These are phyloP conservation scores for Eudemis profundana DNA, from an alignment of 2,888 invertebrate genomes.

Conservation along the genomic window DNA sequence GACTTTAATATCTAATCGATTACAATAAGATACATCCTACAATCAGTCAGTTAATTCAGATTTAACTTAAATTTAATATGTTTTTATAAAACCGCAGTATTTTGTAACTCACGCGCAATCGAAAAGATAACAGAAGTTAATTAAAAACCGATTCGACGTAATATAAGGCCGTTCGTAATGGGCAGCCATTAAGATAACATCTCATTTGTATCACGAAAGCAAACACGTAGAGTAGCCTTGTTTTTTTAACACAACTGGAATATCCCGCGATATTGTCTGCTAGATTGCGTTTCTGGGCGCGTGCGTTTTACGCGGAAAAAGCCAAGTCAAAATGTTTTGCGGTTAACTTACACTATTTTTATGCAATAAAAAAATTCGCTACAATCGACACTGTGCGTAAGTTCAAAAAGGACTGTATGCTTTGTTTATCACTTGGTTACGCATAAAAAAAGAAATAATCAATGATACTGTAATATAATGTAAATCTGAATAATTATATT, in stretches of 20 bases:
- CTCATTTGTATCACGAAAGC: slow-evolving; percentile 15
- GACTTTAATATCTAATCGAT: background rate
- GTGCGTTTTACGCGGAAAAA: too few species aligned
- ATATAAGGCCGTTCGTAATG: slow-evolving; percentile 22
- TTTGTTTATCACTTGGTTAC: too few species aligned
- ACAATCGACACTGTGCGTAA: too few species aligned
- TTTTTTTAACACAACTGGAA: background rate
- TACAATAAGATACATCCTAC: background rate
- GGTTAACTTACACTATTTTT: too few species aligned
- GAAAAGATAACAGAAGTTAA: slow-evolving; percentile 12
- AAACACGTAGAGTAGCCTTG: background rate
- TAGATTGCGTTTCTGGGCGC: slow-evolving; percentile 6
- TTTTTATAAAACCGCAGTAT: slow-evolving; percentile 18
- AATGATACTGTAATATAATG: too few species aligned
- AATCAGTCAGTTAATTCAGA: slow-evolving; percentile 1
- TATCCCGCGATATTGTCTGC: background rate
- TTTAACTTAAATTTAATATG: slow-evolving; percentile 16
- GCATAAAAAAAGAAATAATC: too few species aligned
- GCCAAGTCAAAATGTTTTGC: too few species aligned
- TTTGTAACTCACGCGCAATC: slow-evolving; percentile 4
- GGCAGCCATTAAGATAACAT: slow-evolving; percentile 25
- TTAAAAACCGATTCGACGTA: slow-evolving; percentile 24
- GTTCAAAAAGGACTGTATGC: too few species aligned
- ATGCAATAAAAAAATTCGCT: too few species aligned
- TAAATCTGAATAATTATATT: too few species aligned